A percentile compares a stretch with the other conserved stretches of the same genome.
These are phyloP conservation scores for Nephrotoma appendiculata DNA, from an alignment of 2,888 invertebrate species.

Conservation along the genomic window DNA sequence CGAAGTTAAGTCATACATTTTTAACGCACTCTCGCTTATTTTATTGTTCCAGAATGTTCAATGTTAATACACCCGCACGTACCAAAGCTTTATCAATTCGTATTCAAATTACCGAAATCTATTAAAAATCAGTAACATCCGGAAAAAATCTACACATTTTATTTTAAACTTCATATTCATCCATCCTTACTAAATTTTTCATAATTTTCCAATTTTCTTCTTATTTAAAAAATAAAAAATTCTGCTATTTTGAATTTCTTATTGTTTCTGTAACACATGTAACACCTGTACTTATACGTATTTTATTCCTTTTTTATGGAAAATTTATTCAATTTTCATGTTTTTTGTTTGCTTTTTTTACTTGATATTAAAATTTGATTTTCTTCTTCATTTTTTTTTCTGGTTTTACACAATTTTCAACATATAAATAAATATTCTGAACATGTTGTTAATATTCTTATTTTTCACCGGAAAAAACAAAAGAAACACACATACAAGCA, in stretches of 20 bases:
- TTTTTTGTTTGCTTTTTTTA: not conserved
- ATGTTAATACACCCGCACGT: not conserved
- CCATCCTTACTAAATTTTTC: not conserved
- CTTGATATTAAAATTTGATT: not conserved
- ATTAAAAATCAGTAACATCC: not conserved
- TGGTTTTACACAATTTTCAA: not conserved
- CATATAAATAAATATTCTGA: not conserved
- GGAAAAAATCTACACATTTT: not conserved
- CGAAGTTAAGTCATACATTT: not conserved
- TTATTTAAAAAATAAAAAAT: not conserved
- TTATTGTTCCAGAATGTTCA: not conserved
- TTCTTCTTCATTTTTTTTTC: not conserved
- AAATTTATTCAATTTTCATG: constrained; percentile 4
- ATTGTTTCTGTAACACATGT: not conserved
- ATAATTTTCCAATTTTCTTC: not conserved
- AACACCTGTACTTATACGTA: not conserved
- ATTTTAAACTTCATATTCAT: not conserved
- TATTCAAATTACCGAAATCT: not conserved
- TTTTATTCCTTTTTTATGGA: not conserved
- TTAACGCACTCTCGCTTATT: not conserved
- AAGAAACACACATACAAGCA: not conserved
- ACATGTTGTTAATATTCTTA: not conserved
- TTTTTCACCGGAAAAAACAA: not conserved
- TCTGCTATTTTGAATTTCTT: not conserved
- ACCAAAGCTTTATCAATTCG: not conserved